Base-by-base conservation (phyloP, 2,888 invertebrate genomes). In the Sphaeridia pumilis region DNA sequence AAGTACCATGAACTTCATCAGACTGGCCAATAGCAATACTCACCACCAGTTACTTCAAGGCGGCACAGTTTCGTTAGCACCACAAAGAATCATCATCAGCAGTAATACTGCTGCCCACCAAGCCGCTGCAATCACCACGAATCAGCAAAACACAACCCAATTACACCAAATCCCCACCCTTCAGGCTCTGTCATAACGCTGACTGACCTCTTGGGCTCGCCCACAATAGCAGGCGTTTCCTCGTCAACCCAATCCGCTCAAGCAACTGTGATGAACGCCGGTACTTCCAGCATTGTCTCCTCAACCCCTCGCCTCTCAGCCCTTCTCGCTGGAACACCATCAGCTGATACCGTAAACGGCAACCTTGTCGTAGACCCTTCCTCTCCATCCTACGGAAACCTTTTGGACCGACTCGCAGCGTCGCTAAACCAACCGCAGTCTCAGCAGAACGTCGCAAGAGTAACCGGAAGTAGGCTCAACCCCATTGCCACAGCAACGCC, bases 241-340 rank as follows among this genome's bases (percentile, higher is more conserved):
- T 50, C 57, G 17, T 56, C 59, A 10, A 27, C 49, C 12, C 34
- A 27, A 24, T 53, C 53, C 7, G 38, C 48, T 3, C 43, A 48
- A 28, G 42, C n/a, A 35, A 43, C 41, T n/a, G 25, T 54, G 4
- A 27, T 54, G 20, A 49, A 38, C 22, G 49, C 54, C 10, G 45
- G 45, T 10, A 46, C 51, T 4, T 45, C 45, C 5, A 58, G 56
- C 45, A 51, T 60, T 31, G 58, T 56, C 7, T 63, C 61, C 2
- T 74, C 78, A 10, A 76, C 78, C 71, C 75, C 77, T 34, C 74
- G 77, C 36, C 69, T 79, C 38, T 77, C 77, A 24, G 78, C 78
- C 26, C 69, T 79, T 44, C 67, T 79, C 46, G 78, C 77, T 51
- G 77, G 78, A 20, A 77, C 78, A 2, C 78, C 78, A 2, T 76